Conservation (phyloP, 2,113 vertebrate genomes). For the Morphnarchus princeps region DNA sequence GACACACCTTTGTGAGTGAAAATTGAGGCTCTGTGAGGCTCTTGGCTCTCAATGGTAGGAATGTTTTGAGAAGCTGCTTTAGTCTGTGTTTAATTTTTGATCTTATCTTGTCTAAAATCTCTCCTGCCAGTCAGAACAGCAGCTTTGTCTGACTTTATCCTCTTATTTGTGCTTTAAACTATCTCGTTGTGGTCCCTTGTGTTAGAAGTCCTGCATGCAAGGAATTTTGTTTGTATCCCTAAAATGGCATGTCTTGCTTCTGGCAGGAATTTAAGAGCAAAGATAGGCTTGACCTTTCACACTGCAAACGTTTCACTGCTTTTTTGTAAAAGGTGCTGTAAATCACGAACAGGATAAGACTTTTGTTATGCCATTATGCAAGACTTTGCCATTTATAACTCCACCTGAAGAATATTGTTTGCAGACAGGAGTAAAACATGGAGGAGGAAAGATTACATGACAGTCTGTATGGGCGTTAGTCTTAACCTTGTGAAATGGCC, state of each 20-base stretch:
- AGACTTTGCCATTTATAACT: neutral
- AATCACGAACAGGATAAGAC: neutral
- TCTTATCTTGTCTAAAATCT: neutral
- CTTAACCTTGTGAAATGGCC: neutral
- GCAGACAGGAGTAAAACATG: neutral
- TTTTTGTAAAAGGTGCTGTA: neutral
- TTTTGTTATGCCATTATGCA: neutral
- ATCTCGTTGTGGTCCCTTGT: accelerated
- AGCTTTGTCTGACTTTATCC: neutral
- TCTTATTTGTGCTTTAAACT: neutral
- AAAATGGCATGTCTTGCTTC: accelerated
- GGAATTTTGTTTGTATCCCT: neutral
- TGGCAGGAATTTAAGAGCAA: neutral
- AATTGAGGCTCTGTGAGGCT: neutral
- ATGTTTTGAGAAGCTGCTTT: neutral
- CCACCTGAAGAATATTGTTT: neutral
- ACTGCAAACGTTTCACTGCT: neutral
- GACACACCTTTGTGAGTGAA: neutral
- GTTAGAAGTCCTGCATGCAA: neutral
- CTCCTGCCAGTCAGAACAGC: neutral
- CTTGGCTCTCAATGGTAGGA: neutral
- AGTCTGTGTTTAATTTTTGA: neutral
- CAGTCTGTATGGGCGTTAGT: accelerated
- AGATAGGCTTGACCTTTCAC: neutral
- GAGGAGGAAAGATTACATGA: neutral